Conservation (phyloP, 2,797 vertebrate genomes). For the Natrix natrix region DNA sequence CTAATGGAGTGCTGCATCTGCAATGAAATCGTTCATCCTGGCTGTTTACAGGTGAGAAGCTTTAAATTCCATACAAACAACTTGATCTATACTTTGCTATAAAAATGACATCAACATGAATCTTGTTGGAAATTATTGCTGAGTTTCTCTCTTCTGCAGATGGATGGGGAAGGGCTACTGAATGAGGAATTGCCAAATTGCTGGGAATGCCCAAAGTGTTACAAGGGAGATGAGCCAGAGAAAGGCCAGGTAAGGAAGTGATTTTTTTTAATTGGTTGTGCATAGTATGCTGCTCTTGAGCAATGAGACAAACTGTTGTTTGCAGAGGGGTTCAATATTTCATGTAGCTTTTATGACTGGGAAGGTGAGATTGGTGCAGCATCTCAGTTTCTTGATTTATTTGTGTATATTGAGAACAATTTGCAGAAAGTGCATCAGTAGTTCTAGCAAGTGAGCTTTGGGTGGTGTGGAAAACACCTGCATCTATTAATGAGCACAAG, state of each 20-base stretch:
- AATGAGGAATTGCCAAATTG: constrained; percentile 94
- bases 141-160: constrained; percentile 68
- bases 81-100: not conserved
- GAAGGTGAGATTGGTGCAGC: not conserved
- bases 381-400: not conserved
- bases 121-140: constrained; percentile 20
- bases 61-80: not conserved
- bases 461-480: not conserved
- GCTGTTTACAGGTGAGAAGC: constrained; percentile 85
- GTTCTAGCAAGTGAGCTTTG: not conserved
- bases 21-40: constrained; percentile 91
- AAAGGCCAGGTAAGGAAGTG: constrained; percentile 78
- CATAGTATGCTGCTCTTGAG: not conserved
- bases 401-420: not conserved
- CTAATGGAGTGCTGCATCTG: constrained; percentile 99
- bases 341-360: not conserved
- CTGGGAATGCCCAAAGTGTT: constrained; percentile 97
- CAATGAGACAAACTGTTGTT: not conserved
- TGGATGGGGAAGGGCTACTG: constrained; percentile 88
- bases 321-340: not conserved
- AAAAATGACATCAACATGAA: not conserved
- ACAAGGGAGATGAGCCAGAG: constrained; percentile 81
- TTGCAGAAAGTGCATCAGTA: not conserved
- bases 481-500: constrained; percentile 3
- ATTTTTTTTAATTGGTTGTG: not conserved